Evolutionary conservation across 2,888 invertebrate genomes (phyloP), one percentile per base, ranked within the genome.

Genomic region (Rotaria sp.): DNA sequence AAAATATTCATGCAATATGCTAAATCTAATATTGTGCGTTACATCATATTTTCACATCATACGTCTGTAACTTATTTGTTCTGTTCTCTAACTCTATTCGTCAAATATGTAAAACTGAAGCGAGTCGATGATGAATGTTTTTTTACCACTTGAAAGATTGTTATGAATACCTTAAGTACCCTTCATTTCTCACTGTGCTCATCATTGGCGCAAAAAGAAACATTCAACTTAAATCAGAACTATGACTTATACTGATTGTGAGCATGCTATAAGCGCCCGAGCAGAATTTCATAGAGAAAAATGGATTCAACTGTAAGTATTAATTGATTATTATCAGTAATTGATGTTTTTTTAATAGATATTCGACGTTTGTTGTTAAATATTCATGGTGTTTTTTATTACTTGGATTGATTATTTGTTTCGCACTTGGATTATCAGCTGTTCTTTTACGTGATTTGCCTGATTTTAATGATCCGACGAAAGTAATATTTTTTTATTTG

Each of bases 361-460:
- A 86, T 52, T 84, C 84, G 45, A 86, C 30, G 21, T 45, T 86
- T 15, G 52, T 86, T 26, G 86, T 86, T 5, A 86, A 80, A 74
- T 84, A 86, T 74, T 84, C 59, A 15, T 86, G 84, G 59, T 15
- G 45, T 30, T 57, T 86, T 26, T 30, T 86, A 13, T 67, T 67
- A 67, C 30, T 67, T 67, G 67, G 67, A 21, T 67, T 67, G 8
- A 21, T 67, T 35, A 67, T 67, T 18, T 67, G 67, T 67, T 35
- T 67, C 7, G 67, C 35, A 15, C 35, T 67, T 35, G 67, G 67
- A 21, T 67, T 67, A 35, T 67, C 67, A 35, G 67, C 67, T 18
- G 21, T 67, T 21, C 67, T 67, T 35, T 7, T 18, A 38, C 35
- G 67, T 67, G 67, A 67, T 67, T 35, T 67, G 38, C 67, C 67